phyloP scores from a whole-genome alignment of 2,797 vertebrate genomes.

The Typhlichthys eigenmanni region DNA sequence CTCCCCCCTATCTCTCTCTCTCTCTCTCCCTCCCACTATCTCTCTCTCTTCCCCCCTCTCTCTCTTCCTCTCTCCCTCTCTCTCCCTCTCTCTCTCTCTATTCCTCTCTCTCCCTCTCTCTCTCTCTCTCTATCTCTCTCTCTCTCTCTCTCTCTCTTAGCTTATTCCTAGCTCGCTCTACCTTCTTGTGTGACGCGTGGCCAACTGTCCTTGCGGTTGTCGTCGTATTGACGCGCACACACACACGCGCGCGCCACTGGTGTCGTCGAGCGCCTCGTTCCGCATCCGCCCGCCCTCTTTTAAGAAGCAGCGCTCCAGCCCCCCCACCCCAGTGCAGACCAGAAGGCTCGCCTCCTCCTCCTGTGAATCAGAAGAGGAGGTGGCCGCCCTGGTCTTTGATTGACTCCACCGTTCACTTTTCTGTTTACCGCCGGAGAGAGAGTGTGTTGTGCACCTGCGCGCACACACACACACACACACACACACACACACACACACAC shows the following conservation, averaged over 20 bases:
- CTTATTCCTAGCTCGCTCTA: not conserved
- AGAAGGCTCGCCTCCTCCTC: too few relatives aligned
- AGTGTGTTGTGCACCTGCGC: not conserved
- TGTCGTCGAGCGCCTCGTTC: not conserved
- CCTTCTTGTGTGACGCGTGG: too few relatives aligned
- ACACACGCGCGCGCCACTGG: too few relatives aligned
- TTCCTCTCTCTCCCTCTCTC: conserved; percentile 9
- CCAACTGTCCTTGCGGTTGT: too few relatives aligned
- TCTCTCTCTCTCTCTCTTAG: not conserved
- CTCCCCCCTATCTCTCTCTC: conserved; percentile 59
- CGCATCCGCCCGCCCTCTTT: not conserved
- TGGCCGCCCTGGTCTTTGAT: too few relatives aligned
- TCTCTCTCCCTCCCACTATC: not conserved
- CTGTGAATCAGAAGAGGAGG: too few relatives aligned
- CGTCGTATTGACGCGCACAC: too few relatives aligned
- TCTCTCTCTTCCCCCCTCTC: not conserved
- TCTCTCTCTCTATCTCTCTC: too few relatives aligned
- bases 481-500: not conserved
- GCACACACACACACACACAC: not conserved
- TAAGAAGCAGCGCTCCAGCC: too few relatives aligned
- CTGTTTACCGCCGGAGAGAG: too few relatives aligned
- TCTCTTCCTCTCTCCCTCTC: not conserved
- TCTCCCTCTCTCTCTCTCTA: conserved; percentile 11
- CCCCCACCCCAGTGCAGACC: too few relatives aligned
- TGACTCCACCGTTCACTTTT: too few relatives aligned